Percentiles rank a stretch among this genome's conserved stretches.
phyloP scores from a whole-genome alignment of 2,113 vertebrate genomes.

The Ciconia stormi region DNA sequence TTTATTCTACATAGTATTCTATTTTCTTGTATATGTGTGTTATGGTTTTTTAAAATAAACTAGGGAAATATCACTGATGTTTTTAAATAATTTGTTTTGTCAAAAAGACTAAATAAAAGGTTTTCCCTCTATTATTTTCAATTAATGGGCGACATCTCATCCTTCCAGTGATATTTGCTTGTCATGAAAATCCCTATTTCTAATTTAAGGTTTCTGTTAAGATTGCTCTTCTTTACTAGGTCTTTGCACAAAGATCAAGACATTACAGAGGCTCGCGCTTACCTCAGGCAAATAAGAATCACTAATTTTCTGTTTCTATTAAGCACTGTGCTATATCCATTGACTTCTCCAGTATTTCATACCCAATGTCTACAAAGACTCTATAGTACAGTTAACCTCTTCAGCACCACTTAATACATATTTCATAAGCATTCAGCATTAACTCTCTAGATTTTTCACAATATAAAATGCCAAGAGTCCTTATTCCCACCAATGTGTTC shows the following conservation, averaged over 20 bases:
- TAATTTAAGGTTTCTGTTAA: constrained; percentile 53
- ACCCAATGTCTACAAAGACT: background rate
- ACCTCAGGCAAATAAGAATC: constrained; percentile 58
- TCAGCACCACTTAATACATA: background rate
- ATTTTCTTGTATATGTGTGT: background rate
- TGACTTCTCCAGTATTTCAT: constrained; percentile 19
- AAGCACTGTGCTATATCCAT: constrained; percentile 8
- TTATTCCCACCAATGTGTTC: accelerated
- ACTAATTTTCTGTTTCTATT: constrained; percentile 65
- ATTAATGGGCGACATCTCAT: constrained; percentile 7
- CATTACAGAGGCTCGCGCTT: constrained; percentile 21
- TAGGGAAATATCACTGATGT: background rate
- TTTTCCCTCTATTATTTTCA: background rate
- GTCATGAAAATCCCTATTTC: constrained; percentile 37
- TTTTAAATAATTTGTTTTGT: background rate
- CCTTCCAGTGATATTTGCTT: constrained; percentile 22
- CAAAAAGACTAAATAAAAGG: constrained; percentile 22
- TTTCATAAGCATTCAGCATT: background rate
- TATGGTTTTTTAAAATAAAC: background rate
- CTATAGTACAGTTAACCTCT: background rate
- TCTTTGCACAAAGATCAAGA: constrained; percentile 67
- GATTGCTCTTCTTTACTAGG: constrained; percentile 19
- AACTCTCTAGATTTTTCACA: background rate
- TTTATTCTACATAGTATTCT: background rate
- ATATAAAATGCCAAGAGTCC: background rate